Evolutionary conservation across 1,140 invertebrate genomes (phyloP).

Genomic region (Cotesia chilonis): DNA sequence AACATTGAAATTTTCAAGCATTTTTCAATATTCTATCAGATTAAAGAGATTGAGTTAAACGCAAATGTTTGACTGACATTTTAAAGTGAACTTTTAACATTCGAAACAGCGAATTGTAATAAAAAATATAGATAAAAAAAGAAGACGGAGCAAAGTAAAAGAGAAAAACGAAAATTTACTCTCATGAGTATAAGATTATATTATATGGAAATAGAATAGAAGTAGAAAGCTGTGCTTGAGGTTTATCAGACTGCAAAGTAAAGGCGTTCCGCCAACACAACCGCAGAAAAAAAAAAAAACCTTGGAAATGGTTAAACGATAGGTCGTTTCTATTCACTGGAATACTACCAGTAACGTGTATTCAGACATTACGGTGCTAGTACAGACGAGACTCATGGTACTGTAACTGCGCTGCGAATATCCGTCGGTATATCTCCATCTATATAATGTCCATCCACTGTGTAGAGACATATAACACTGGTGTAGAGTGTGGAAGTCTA

Average conservation of each 20-base stretch:
- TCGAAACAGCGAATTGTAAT: too few relatives aligned
- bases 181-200: too few relatives aligned
- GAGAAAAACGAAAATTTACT: too few relatives aligned
- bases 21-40: too few relatives aligned
- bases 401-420: constrained; percentile 42
- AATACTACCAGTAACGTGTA: constrained; percentile 47
- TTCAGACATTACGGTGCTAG: constrained; percentile 39
- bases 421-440: constrained; percentile 38
- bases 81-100: too few relatives aligned
- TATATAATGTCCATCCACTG: background rate
- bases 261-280: constrained; percentile 8
- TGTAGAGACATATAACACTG: too few relatives aligned
- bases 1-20: too few relatives aligned
- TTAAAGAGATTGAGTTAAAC: too few relatives aligned
- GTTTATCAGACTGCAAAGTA: constrained; percentile 4
- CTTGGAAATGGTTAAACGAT: constrained; percentile 39
- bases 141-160: too few relatives aligned
- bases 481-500: background rate
- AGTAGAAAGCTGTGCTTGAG: constrained; percentile 8
- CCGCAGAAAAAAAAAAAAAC: constrained; percentile 2
- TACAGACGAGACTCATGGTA: constrained; percentile 21
- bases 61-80: too few relatives aligned
- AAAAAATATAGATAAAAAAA: too few relatives aligned
- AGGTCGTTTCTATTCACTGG: constrained; percentile 36
- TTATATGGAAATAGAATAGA: too few relatives aligned